Evolutionary conservation across 2,113 vertebrate species (phyloP), one percentile per base, ranked within the genome.

Genomic region (Mormoops blainvillei): DNA sequence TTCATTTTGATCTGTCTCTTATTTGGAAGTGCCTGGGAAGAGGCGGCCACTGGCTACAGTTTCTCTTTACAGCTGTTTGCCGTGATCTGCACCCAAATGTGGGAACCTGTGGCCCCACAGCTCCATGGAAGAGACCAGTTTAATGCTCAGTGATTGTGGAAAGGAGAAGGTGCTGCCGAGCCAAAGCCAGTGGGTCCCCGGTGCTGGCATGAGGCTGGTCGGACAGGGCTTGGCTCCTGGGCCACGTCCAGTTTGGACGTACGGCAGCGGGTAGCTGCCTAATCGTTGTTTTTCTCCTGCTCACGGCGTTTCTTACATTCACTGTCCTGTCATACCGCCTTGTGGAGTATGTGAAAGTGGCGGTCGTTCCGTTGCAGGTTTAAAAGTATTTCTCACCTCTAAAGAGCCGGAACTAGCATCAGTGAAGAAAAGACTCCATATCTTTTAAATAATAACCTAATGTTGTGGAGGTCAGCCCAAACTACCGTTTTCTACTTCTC

Each of bases 21-120:
- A 0, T 77, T 94, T 95, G 86, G 85, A 97, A 91, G 58, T 19
- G 54, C 78, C 38, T 58, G 91, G 92, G 48, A 96, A 92, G 92
- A 71, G 1, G 1, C 45, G 61, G 31, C 77, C 41, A 3, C 86
- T 63, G 85, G 94, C 87, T 97, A 95, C 89, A 41, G 77, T 87
- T n/a, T 28, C 89, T 96, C 50, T 74, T 52, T 2, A 0, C 52
- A 26, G 92, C 8, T 0, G 48, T 45, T 84, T 87, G 28, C 78
- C 94, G 90, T 85, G 12, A 1, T 52, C 80, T 70, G 68, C 15
- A 4, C 38, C 28, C 24, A 33, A 86, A 20, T 26, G 36, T 2
- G 76, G 58, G 24, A 28, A 19, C 67, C 56, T 28, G 41, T 50
- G 87, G 80, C 33, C 4, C 0, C 2, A 18, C 7, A 71, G 81